A percentile compares a stretch with the other conserved stretches of the same genome.
Evolutionary conservation across 2,888 invertebrate species (phyloP).

Genomic region (Peribatodes rhomboidaria): DNA sequence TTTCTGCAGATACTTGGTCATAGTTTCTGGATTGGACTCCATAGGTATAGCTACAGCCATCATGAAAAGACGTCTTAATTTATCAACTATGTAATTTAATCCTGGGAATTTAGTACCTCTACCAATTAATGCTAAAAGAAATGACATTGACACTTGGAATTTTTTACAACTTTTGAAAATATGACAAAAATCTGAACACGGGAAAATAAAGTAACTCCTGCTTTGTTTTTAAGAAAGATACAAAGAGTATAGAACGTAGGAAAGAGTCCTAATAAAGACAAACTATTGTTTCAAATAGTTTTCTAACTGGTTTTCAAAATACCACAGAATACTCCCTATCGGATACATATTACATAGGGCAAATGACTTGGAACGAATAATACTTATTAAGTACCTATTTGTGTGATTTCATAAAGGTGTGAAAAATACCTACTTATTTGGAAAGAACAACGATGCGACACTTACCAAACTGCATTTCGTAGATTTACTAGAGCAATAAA

Average conservation of each 20-base stretch:
- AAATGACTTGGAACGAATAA: too few species aligned
- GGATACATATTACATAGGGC: too few species aligned
- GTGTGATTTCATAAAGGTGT: too few species aligned
- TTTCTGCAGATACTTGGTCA: constrained; percentile 90
- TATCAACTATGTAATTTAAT: constrained; percentile 8
- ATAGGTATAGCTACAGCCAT: constrained; percentile 75
- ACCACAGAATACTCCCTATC: too few species aligned
- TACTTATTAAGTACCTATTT: too few species aligned
- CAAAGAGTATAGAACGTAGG: too few species aligned
- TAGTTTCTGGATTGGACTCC: constrained; percentile 88
- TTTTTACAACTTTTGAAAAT: neutral
- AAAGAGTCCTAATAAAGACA: too few species aligned
- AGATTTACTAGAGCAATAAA: too few species aligned
- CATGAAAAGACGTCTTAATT: constrained; percentile 13
- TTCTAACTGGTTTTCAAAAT: too few species aligned
- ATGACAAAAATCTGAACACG: neutral
- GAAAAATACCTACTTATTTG: too few species aligned
- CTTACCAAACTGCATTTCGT: neutral
- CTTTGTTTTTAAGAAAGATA: neutral
- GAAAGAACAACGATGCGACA: too few species aligned
- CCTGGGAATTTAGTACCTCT: constrained; percentile 12
- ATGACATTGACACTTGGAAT: constrained; percentile 19
- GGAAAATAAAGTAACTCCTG: neutral
- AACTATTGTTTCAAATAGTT: too few species aligned
- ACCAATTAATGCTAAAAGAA: constrained; percentile 6